phyloP scores from a whole-genome alignment of 2,113 vertebrate species.

The Tupaia chinensis region DNA sequence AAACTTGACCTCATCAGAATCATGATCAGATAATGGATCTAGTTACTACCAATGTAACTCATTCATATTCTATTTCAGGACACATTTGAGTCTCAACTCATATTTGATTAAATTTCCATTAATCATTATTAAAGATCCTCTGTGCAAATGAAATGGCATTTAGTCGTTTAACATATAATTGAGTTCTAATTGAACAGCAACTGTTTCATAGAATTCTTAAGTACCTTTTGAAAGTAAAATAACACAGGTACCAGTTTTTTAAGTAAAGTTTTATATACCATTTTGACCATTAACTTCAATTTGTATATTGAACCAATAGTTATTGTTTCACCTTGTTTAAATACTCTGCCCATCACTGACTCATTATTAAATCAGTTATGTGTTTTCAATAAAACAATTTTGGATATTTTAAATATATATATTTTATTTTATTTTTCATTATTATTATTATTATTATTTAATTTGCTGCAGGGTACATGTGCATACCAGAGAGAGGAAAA shows the following conservation, averaged over 20 bases:
- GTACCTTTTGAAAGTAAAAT: constrained; percentile 69
- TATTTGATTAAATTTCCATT: constrained; percentile 84
- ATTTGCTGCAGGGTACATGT: too few relatives aligned
- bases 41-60: constrained; percentile 60
- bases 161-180: constrained; percentile 83
- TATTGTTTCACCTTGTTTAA: constrained; percentile 26
- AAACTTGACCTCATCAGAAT: constrained; percentile 68
- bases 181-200: constrained; percentile 83
- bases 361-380: neutral
- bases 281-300: neutral
- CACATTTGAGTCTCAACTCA: constrained; percentile 68
- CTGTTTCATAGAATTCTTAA: constrained; percentile 80
- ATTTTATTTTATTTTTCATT: too few relatives aligned
- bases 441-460: too few relatives aligned
- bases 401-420: neutral
- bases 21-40: constrained; percentile 71
- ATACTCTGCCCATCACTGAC: neutral
- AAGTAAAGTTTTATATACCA: constrained; percentile 57
- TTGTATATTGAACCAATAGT: neutral
- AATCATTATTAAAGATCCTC: constrained; percentile 84
- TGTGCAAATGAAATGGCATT: constrained; percentile 82
- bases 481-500: too few relatives aligned
- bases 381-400: neutral
- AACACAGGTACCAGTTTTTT: constrained; percentile 51
- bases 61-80: constrained; percentile 67